These are phyloP conservation scores for Diachasma alloeum DNA, from an alignment of 1,140 invertebrate species.

Conservation along the genomic window DNA sequence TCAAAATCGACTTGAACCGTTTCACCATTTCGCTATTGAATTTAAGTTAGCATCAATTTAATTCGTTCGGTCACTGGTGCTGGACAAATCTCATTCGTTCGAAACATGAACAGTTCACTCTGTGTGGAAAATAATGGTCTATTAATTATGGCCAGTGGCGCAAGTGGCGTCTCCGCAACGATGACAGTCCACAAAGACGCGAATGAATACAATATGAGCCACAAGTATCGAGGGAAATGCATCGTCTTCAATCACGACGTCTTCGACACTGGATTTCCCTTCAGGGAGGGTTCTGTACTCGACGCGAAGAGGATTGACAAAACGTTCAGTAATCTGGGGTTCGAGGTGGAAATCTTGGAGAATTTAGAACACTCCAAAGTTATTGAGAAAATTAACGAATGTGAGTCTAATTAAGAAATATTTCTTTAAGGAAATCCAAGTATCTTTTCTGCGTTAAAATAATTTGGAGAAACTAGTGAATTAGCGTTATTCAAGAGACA, in stretches of 20 bases:
- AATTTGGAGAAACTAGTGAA: no score
- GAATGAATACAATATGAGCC: conserved; percentile 73
- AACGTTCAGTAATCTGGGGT: conserved; percentile 50
- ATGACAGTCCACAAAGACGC: conserved; percentile 53
- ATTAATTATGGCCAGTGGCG: background rate
- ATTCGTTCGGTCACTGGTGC: no score
- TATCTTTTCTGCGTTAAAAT: background rate
- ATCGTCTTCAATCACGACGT: conserved; percentile 80
- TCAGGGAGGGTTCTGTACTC: conserved; percentile 44
- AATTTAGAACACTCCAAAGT: conserved; percentile 45
- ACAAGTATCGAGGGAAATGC: conserved; percentile 72
- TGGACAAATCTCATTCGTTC: no score
- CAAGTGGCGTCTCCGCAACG: background rate
- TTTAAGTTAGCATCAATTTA: no score
- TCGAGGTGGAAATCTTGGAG: conserved; percentile 42
- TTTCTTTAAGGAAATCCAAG: background rate
- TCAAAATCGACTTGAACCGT: no score
- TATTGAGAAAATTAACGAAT: conserved; percentile 41
- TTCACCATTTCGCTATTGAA: no score
- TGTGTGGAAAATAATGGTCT: background rate
- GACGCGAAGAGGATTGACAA: conserved; percentile 47
- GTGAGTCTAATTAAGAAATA: conserved; percentile 40
- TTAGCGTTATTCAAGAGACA: background rate
- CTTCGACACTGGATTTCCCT: conserved; percentile 57
- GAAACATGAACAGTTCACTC: no score